These are phyloP conservation scores for Phenacoccus solenopsis DNA, from an alignment of 1,140 invertebrate genomes.

Conservation along the genomic window DNA sequence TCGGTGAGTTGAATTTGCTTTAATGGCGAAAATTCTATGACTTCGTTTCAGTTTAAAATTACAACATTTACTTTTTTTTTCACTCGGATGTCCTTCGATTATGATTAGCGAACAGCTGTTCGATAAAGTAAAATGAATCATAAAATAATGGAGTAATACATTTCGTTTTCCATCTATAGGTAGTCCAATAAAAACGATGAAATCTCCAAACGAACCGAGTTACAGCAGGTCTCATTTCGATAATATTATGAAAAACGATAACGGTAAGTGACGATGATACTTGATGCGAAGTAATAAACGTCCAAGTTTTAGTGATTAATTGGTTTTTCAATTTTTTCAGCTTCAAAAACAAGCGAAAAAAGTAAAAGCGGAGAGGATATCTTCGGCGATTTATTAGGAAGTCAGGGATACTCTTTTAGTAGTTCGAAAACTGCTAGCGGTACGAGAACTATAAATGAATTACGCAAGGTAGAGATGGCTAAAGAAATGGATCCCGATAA, in stretches of 20 bases:
- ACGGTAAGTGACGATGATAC: neutral
- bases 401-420: conserved; percentile 69
- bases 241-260: conserved; percentile 34
- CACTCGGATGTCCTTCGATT: neutral
- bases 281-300: too few species aligned
- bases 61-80: neutral
- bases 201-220: conserved; percentile 33
- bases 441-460: conserved; percentile 81
- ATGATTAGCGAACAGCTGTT: too few species aligned
- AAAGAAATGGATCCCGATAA: conserved; percentile 85
- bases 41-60: neutral
- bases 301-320: too few species aligned
- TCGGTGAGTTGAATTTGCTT: neutral
- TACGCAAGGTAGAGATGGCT: conserved; percentile 75
- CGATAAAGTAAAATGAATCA: too few species aligned
- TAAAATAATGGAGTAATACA: too few species aligned
- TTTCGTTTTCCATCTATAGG: conserved; percentile 21
- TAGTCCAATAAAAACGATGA: conserved; percentile 33
- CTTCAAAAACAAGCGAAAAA: neutral
- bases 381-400: conserved; percentile 81
- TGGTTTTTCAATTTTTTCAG: too few species aligned
- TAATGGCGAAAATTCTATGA: too few species aligned
- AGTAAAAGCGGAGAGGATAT: conserved; percentile 47
- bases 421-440: conserved; percentile 58
- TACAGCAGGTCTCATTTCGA: conserved; percentile 57